A percentile compares a stretch with the other conserved stretches of the same genome.
phyloP scores from a whole-genome alignment of 2,888 invertebrate genomes.

The Drosophila prostipennis region DNA sequence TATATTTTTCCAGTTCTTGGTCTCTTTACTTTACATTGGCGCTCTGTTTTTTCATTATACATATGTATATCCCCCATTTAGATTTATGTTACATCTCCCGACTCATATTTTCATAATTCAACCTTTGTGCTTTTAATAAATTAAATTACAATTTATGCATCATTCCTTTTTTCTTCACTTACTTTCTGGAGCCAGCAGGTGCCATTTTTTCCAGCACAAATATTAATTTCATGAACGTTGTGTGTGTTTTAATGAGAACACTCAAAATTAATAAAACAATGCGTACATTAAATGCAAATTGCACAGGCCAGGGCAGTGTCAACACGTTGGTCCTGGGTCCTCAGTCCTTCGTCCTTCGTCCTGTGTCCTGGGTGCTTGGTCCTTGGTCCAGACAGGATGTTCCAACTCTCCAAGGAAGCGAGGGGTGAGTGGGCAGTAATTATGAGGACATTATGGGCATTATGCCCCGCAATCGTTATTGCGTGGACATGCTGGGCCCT shows the following conservation, averaged over 20 bases:
- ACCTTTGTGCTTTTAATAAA: constrained; percentile 15
- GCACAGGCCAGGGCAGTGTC: constrained; percentile 63
- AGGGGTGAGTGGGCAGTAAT: constrained; percentile 72
- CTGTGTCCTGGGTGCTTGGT: constrained; percentile 20
- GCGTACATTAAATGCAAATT: constrained; percentile 77
- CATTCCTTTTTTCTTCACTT: background rate
- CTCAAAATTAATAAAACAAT: constrained; percentile 79
- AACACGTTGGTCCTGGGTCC: constrained; percentile 61
- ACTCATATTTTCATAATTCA: background rate
- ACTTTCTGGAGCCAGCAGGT: constrained; percentile 18
- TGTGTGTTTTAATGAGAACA: constrained; percentile 69
- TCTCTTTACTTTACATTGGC: background rate
- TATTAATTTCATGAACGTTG: constrained; percentile 56
- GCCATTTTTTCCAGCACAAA: constrained; percentile 12
- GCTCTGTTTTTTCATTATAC: constrained; percentile 2
- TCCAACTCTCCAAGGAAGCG: background rate
- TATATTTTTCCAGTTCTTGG: too few species aligned
- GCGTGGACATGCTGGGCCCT: constrained; percentile 79
- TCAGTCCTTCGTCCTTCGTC: constrained; percentile 20
- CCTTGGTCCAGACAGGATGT: constrained; percentile 18
- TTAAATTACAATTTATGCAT: constrained; percentile 28
- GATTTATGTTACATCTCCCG: constrained; percentile 4
- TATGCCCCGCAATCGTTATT: constrained; percentile 76
- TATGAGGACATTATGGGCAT: constrained; percentile 82
- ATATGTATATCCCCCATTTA: background rate